Evolutionary conservation across 1,140 invertebrate species (phyloP).

Genomic region (Panagrolaimus sp.): DNA sequence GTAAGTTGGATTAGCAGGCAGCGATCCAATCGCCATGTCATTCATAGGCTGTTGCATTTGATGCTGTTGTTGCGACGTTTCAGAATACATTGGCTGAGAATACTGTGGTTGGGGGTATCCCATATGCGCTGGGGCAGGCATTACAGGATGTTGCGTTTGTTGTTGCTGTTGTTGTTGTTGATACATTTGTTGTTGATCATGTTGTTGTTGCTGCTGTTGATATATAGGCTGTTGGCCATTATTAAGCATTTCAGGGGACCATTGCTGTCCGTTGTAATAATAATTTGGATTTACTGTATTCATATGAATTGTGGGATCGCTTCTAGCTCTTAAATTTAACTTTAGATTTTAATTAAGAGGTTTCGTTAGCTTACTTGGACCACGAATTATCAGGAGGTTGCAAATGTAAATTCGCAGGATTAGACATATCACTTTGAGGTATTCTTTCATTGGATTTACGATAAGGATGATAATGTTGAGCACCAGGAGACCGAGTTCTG

Average conservation of each 20-base stretch:
- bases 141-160: too few relatives aligned
- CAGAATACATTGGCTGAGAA: neutral
- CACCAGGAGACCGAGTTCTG: constrained; percentile 42
- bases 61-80: constrained; percentile 12
- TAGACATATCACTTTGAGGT: neutral
- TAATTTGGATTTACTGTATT: constrained; percentile 32
- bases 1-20: neutral
- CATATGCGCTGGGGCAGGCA: too few relatives aligned
- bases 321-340: constrained; percentile 30
- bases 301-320: constrained; percentile 48
- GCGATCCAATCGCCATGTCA: too few relatives aligned
- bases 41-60: constrained; percentile 19
- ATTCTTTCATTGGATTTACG: constrained; percentile 2
- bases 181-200: neutral
- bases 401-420: constrained; percentile 23
- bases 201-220: constrained; percentile 13
- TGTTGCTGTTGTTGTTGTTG: constrained; percentile 13
- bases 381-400: constrained; percentile 39
- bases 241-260: neutral
- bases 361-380: constrained; percentile 30
- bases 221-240: neutral
- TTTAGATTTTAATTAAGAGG: neutral
- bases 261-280: constrained; percentile 18
- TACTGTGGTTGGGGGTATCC: too few relatives aligned
- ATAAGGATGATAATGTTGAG: constrained; percentile 38